phyloP scores from a whole-genome alignment of 2,113 vertebrate genomes.

The Cinclus cinclus region DNA sequence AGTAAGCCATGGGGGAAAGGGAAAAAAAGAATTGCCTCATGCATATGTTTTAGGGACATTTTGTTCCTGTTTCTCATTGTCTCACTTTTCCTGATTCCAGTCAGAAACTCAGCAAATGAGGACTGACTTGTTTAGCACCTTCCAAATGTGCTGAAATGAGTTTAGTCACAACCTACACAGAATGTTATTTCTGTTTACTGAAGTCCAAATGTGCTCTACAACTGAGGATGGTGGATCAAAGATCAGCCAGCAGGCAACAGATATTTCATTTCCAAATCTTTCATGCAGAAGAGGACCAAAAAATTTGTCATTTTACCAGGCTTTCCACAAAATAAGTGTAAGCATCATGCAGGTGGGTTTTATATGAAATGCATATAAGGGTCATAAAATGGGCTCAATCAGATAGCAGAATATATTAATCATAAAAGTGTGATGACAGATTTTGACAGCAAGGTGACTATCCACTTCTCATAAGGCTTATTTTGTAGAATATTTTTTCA shows the following conservation, averaged over 20 bases:
- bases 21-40: neutral
- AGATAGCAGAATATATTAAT: neutral
- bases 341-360: neutral
- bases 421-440: neutral
- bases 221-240: neutral
- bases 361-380: neutral
- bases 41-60: slow-evolving; percentile 21
- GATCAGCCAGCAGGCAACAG: neutral
- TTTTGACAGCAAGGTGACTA: neutral
- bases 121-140: slow-evolving; percentile 31
- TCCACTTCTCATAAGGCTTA: neutral
- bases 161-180: slow-evolving; percentile 39
- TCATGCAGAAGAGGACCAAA: neutral
- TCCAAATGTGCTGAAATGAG: slow-evolving; percentile 38
- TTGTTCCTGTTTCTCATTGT: slow-evolving; percentile 20
- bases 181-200: slow-evolving; percentile 30
- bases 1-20: neutral
- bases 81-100: slow-evolving; percentile 2
- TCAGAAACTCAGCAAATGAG: neutral
- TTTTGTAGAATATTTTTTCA: neutral
- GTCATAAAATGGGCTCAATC: neutral
- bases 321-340: neutral
- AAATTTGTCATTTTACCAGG: neutral
- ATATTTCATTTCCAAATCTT: neutral
- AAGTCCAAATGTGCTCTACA: neutral